phyloP scores from a whole-genome alignment of 2,113 vertebrate genomes.

The Nibea coibor region DNA sequence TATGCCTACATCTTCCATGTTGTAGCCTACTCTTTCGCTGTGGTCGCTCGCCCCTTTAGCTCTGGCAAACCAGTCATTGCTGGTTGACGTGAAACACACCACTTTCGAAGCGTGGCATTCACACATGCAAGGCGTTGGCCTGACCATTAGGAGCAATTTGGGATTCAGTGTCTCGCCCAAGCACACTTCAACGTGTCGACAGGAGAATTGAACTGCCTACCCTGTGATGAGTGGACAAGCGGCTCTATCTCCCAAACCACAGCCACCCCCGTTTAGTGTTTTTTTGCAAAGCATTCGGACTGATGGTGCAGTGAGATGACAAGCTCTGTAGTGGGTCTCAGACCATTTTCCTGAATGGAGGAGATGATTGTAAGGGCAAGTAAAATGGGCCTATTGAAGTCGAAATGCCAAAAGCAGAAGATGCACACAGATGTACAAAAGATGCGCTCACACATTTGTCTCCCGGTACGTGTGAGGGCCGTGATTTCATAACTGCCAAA shows the following conservation, averaged over 20 bases:
- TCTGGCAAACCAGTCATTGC: no score
- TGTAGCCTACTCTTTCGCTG: no score
- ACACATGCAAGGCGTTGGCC: not conserved
- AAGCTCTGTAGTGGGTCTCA: not conserved
- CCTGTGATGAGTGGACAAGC: not conserved
- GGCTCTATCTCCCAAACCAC: not conserved
- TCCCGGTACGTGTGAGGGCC: not conserved
- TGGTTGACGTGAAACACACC: no score
- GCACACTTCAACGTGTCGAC: not conserved
- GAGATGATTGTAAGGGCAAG: not conserved
- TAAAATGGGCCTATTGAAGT: constrained; percentile 18
- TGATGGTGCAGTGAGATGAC: not conserved
- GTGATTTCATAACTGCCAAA: not conserved
- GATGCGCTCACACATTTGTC: not conserved
- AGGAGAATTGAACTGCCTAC: not conserved
- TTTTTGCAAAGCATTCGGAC: not conserved
- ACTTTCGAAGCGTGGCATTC: no score
- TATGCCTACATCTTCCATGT: no score
- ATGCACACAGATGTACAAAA: not conserved
- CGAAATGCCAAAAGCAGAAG: not conserved
- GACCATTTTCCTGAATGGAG: not conserved
- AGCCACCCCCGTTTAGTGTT: not conserved
- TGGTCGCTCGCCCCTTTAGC: no score
- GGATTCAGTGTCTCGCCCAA: not conserved
- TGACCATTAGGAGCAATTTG: not conserved